Conservation (phyloP, 2,888 invertebrate genomes). For the Sminthurinus aureus region DNA sequence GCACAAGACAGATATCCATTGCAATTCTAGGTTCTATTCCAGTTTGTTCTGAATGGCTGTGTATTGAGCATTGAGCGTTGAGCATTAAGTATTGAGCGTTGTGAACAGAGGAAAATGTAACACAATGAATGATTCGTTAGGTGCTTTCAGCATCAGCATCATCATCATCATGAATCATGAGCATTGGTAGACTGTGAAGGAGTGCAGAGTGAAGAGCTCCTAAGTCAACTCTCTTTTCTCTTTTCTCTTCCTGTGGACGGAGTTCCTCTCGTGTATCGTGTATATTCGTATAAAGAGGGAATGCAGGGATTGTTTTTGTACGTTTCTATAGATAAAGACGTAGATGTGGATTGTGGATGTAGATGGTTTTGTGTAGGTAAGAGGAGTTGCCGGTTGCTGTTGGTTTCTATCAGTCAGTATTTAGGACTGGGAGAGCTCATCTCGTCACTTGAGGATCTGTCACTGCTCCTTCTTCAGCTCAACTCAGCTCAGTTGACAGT, state of each 20-base stretch:
- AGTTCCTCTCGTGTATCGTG: constrained; percentile 15
- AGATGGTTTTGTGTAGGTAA: too few relatives aligned
- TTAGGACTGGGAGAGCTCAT: background rate
- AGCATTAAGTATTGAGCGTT: background rate
- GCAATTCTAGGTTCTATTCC: background rate
- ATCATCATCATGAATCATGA: too few relatives aligned
- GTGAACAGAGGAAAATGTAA: background rate
- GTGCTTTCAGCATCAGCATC: constrained; percentile 33
- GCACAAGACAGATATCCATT: background rate
- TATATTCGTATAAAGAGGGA: too few relatives aligned
- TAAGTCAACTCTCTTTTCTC: constrained; percentile 25
- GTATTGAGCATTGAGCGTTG: background rate
- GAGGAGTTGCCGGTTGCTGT: background rate
- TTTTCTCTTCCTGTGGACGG: constrained; percentile 20
- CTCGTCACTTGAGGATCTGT: constrained; percentile 1
- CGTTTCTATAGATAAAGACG: too few relatives aligned
- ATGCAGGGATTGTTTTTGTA: too few relatives aligned
- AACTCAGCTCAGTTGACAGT: too few relatives aligned
- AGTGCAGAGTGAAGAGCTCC: too few relatives aligned
- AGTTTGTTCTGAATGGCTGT: too few relatives aligned
- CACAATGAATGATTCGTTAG: constrained; percentile 53
- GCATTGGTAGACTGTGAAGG: too few relatives aligned
- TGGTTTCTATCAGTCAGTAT: too few relatives aligned
- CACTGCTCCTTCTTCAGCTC: background rate
- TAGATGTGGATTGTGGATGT: too few relatives aligned